Conservation (phyloP, 2,113 vertebrate genomes). For the Anolis carolinensis region DNA sequence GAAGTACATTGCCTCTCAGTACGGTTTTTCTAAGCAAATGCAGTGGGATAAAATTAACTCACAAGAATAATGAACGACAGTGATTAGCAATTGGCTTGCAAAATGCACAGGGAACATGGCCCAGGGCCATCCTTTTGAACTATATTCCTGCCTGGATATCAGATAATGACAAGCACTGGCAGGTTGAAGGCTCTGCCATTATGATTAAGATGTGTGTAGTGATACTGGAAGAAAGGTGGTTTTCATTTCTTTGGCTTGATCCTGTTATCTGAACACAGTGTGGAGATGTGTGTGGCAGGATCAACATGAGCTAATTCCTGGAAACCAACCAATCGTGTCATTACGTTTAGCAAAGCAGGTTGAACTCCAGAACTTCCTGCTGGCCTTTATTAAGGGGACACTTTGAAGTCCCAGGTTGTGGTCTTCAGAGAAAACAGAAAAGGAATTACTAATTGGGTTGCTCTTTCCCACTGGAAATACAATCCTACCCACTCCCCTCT, state of each 20-base stretch:
- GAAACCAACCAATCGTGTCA: slow-evolving; percentile 51
- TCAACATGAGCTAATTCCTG: slow-evolving; percentile 58
- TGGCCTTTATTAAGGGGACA: slow-evolving; percentile 51
- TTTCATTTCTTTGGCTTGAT: slow-evolving; percentile 51
- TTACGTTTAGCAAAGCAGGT: slow-evolving; percentile 40
- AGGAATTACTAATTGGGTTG: slow-evolving; percentile 19
- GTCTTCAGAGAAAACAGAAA: slow-evolving; percentile 1
- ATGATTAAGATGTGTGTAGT: slow-evolving; percentile 22
- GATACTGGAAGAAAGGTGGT: slow-evolving; percentile 37
- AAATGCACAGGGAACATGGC: slow-evolving; percentile 18
- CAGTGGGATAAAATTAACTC: slow-evolving; percentile 13
- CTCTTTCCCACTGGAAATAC: slow-evolving; percentile 2
- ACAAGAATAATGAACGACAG: slow-evolving; percentile 23
- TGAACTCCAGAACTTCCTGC: slow-evolving; percentile 34
- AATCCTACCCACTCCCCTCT: too few species aligned
- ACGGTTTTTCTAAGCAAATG: slow-evolving; percentile 6
- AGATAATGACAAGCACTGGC: slow-evolving; percentile 16
- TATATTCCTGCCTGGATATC: slow-evolving; percentile 23
- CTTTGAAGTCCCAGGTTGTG: slow-evolving; percentile 42
- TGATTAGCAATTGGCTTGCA: slow-evolving; percentile 31
- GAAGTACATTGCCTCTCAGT: slow-evolving; percentile 17
- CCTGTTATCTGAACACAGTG: slow-evolving; percentile 42
- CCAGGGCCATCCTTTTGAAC: slow-evolving; percentile 20
- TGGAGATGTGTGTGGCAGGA: slow-evolving; percentile 39
- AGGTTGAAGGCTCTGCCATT: slow-evolving; percentile 33